These are phyloP conservation scores for Pelecanus crispus DNA, from an alignment of 2,113 vertebrate genomes.

Conservation along the genomic window DNA sequence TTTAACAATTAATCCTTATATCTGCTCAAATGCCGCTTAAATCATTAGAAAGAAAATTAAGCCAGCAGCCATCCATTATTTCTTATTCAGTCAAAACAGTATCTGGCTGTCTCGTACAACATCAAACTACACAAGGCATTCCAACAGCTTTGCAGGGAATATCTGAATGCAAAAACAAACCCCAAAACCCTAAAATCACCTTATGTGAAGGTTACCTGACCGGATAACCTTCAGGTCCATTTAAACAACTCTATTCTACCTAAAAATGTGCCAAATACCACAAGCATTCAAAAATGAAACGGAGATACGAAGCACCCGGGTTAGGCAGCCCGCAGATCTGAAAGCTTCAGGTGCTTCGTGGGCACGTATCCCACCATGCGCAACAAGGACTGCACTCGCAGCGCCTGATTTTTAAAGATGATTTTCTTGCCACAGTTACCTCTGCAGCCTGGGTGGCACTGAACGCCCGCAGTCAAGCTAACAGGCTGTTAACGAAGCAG, in stretches of 20 bases:
- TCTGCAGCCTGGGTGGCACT: neutral
- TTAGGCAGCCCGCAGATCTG: neutral
- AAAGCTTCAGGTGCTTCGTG: too few relatives aligned
- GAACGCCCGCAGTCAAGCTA: neutral
- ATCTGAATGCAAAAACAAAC: rapidly evolving
- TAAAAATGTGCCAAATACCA: neutral
- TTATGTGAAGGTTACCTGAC: neutral
- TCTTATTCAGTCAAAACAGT: neutral
- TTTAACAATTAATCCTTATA: neutral
- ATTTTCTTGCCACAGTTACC: neutral
- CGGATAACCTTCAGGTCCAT: neutral
- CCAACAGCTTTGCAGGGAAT: neutral
- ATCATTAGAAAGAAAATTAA: neutral
- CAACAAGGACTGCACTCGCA: neutral
- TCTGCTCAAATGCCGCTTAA: neutral
- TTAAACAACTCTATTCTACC: neutral
- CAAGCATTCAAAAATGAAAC: neutral
- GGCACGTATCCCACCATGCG: neutral
- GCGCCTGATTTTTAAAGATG: neutral
- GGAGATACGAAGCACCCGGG: too few relatives aligned
- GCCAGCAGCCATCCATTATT: neutral
- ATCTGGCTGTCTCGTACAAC: rapidly evolving
- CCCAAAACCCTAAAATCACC: neutral
- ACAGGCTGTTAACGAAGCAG: neutral
- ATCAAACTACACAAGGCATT: neutral